Evolutionary conservation across 2,113 vertebrate genomes (phyloP).

Genomic region (Muntiacus reevesi): DNA sequence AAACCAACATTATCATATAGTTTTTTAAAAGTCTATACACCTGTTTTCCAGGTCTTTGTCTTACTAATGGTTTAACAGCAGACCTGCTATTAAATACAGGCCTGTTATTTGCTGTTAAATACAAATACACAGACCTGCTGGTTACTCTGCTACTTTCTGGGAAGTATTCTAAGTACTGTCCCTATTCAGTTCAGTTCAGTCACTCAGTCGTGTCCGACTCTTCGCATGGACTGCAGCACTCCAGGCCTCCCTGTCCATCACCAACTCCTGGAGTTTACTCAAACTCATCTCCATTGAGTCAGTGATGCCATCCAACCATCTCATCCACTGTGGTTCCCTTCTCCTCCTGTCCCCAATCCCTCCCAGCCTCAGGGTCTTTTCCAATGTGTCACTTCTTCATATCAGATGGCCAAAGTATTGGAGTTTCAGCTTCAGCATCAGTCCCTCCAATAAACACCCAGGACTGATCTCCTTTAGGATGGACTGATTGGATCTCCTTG

Average conservation of each 20-base stretch:
- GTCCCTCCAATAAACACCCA: accelerated
- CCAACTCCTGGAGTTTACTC: background rate
- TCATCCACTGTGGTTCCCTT: background rate
- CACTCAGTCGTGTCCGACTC: accelerated
- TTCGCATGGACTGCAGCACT: accelerated
- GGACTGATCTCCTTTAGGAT: background rate
- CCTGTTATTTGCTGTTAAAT: background rate
- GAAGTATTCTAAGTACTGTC: background rate
- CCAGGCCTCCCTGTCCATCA: background rate
- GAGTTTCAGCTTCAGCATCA: background rate
- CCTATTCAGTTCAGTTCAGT: background rate
- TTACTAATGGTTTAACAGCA: background rate
- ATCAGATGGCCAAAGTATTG: background rate
- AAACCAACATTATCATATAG: background rate
- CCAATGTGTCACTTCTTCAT: accelerated
- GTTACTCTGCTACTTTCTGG: background rate
- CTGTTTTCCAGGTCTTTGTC: background rate
- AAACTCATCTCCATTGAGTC: background rate
- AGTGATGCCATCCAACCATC: background rate
- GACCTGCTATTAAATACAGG: background rate
- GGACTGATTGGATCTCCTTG: background rate
- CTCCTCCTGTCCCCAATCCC: background rate
- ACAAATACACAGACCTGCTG: background rate
- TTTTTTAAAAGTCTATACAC: background rate
- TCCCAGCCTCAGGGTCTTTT: background rate